phyloP scores from a whole-genome alignment of 2,888 invertebrate species.

The Drosophila koepferae region DNA sequence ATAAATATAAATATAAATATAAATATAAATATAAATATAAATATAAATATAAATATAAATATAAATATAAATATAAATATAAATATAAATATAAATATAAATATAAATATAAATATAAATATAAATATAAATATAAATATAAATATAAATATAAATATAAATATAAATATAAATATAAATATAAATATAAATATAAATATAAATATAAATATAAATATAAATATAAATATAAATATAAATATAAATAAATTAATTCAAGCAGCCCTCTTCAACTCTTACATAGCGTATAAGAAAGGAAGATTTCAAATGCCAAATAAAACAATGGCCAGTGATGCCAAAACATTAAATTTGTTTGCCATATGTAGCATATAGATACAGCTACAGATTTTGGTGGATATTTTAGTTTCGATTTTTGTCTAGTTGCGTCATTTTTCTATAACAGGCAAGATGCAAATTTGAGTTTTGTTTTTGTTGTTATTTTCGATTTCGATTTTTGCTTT shows the following conservation, averaged over 20 bases:
- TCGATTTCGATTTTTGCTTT: background rate
- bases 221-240: background rate
- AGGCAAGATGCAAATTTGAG: constrained; percentile 53
- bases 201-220: too few relatives aligned
- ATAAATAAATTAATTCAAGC: too few relatives aligned
- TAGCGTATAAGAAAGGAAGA: background rate
- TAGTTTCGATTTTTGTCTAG: constrained; percentile 33
- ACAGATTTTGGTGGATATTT: constrained; percentile 30
- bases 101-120: too few relatives aligned
- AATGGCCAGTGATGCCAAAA: constrained; percentile 28
- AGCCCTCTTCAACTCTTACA: background rate
- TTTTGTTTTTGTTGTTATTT: constrained; percentile 31
- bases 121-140: too few relatives aligned
- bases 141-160: too few relatives aligned
- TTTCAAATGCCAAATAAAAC: constrained; percentile 40
- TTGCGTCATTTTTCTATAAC: constrained; percentile 55
- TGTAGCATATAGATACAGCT: constrained; percentile 32
- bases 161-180: too few relatives aligned
- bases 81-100: too few relatives aligned
- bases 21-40: too few relatives aligned
- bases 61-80: too few relatives aligned
- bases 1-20: too few relatives aligned
- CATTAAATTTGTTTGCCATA: constrained; percentile 38
- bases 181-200: too few relatives aligned
- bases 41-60: too few relatives aligned